Evolutionary conservation across 2,888 invertebrate genomes (phyloP).

Genomic region (Drosophila merina): DNA sequence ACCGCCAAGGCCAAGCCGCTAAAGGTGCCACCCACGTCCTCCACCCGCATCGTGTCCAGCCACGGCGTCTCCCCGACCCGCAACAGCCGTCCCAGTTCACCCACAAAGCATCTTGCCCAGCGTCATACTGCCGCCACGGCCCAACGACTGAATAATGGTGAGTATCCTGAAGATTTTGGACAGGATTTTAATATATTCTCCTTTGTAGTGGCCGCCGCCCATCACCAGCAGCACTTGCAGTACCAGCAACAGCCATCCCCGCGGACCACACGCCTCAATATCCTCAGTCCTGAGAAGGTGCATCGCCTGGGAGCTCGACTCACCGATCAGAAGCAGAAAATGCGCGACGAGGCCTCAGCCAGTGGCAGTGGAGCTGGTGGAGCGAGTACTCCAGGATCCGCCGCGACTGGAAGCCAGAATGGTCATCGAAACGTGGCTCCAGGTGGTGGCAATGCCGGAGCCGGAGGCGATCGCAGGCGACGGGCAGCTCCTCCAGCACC

Average conservation of each 20-base stretch:
- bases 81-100: conserved; percentile 50
- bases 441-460: conserved; percentile 5
- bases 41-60: conserved; percentile 13
- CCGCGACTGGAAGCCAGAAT: conserved; percentile 16
- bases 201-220: conserved; percentile 31
- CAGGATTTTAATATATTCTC: not conserved
- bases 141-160: conserved; percentile 62
- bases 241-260: conserved; percentile 7
- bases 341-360: conserved; percentile 54
- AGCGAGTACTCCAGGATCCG: not conserved
- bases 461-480: conserved; percentile 61
- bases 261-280: conserved; percentile 75
- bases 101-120: conserved; percentile 65
- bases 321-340: conserved; percentile 80
- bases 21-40: not conserved
- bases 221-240: conserved; percentile 32
- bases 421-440: conserved; percentile 13
- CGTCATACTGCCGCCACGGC: conserved; percentile 69
- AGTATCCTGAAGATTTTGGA: not conserved
- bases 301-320: conserved; percentile 81
- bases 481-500: conserved; percentile 67
- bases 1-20: conserved; percentile 19
- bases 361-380: conserved; percentile 11
- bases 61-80: conserved; percentile 52
- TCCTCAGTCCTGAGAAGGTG: conserved; percentile 83